Evolutionary conservation across 2,888 invertebrate species (phyloP), one percentile per base, ranked within the genome.

Genomic region (Lissocephala sabroskyi): DNA sequence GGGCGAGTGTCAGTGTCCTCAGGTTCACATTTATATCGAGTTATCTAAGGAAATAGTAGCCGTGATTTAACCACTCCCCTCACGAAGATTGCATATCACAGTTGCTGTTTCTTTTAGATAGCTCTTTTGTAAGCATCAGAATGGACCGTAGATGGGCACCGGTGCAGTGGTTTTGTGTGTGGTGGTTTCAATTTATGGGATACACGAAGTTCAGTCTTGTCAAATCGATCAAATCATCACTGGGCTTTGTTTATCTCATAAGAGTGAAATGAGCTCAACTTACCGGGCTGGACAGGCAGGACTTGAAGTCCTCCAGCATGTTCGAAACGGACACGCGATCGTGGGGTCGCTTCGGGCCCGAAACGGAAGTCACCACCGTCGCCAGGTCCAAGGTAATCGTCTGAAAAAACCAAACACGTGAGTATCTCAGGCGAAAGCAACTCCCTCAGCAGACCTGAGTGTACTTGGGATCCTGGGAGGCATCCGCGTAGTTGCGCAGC

Each of bases 341-440:
- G 68, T 99, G 98, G 0, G 98, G 98, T 43, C 98, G 86, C 82
- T 99, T 99, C 0, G 98, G 98, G 0, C 98, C 98, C 52, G 97
- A 97, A 10, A 98, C 93, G 14, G 96, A 97, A 1, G 98, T 95
- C 41, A 95, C 96, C 0, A 99, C 96, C 0, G 93, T 92, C 0
- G 88, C 84, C 36, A 99, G 86, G 82, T 99, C 97, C 62, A 99
- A 83, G 35, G 93, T 18, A 19, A 82, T 75, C 35, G 73, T 68
- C 71, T 80, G 29, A 1, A 52, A 45, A 30, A 17, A 17, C 6
- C 10, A 28, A 9, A 3, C 3, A 3, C 3, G 3, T 29, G 9
- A 9, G 1, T 5, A 0, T n/a, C n/a, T n/a, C n/a, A 49, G 44
- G 19, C 23, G 14, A 36, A 2, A 36, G 13, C 16, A 36, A 28